phyloP scores from a whole-genome alignment of 2,888 invertebrate genomes.

The Junonia oenone region DNA sequence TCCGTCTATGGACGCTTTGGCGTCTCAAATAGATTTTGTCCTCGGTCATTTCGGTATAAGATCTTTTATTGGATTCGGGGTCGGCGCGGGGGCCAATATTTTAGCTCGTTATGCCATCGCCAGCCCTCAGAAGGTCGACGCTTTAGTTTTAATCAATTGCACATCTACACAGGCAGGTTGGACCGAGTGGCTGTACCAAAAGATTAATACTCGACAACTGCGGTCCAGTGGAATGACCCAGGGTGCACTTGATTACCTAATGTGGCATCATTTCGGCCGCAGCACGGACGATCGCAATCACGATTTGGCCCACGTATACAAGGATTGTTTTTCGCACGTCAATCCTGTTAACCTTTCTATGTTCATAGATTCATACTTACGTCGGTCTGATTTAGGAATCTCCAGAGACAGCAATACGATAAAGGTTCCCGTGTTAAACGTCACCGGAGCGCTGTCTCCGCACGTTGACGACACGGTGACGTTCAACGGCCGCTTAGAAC shows the following conservation, averaged over 20 bases:
- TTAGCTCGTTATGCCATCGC: constrained; percentile 93
- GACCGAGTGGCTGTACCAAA: constrained; percentile 99
- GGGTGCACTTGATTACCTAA: constrained; percentile 95
- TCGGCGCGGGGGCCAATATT: constrained; percentile 98
- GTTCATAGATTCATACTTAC: constrained; percentile 96
- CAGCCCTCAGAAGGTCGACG: constrained; percentile 93
- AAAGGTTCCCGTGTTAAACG: constrained; percentile 93
- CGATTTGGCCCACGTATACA: constrained; percentile 95
- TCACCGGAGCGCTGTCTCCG: constrained; percentile 95
- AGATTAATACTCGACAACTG: constrained; percentile 93
- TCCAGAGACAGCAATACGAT: constrained; percentile 82
- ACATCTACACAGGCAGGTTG: constrained; percentile 96
- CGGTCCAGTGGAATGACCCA: constrained; percentile 95
- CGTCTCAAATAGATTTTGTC: constrained; percentile 93
- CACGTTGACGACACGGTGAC: constrained; percentile 98
- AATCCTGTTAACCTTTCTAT: constrained; percentile 96
- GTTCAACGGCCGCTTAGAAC: constrained; percentile 96
- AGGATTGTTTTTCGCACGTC: constrained; percentile 94
- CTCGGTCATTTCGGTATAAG: constrained; percentile 93
- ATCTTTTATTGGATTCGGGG: constrained; percentile 96
- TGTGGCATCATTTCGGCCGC: constrained; percentile 99
- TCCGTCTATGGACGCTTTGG: constrained; percentile 97
- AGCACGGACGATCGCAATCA: constrained; percentile 93
- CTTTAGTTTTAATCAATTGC: constrained; percentile 95
- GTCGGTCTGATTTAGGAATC: constrained; percentile 93